Conservation (phyloP, 2,888 invertebrate genomes). For the Polymixis flavicincta region DNA sequence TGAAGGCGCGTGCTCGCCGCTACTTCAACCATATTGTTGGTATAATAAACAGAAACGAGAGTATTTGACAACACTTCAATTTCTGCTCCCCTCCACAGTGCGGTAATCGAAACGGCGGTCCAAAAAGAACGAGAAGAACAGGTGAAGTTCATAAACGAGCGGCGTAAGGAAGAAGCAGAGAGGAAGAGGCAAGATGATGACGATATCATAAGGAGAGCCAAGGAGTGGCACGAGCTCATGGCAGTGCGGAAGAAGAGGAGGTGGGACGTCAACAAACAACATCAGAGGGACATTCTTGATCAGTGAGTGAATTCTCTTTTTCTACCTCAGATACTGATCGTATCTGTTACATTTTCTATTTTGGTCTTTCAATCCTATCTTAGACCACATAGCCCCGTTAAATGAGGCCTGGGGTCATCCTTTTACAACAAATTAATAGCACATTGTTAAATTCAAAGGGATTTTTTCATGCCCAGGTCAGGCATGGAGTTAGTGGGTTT, state of each 20-base stretch:
- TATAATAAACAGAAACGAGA: neutral
- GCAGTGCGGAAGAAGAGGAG: constrained; percentile 71
- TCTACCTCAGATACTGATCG: neutral
- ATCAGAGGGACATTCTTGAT: constrained; percentile 82
- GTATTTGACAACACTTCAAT: neutral
- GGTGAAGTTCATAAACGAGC: constrained; percentile 79
- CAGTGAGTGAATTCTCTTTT: constrained; percentile 76
- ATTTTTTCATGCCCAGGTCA: neutral
- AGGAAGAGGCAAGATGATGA: constrained; percentile 78
- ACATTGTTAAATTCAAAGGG: neutral
- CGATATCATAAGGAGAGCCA: constrained; percentile 77
- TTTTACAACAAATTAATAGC: neutral
- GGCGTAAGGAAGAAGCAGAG: constrained; percentile 76
- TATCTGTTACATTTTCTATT: neutral
- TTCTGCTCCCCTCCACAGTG: constrained; percentile 70
- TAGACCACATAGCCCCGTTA: neutral
- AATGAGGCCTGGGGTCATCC: neutral
- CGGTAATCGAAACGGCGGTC: constrained; percentile 85
- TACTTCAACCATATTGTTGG: too few species aligned
- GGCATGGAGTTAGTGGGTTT: neutral
- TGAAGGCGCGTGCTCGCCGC: too few species aligned
- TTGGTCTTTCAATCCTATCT: neutral
- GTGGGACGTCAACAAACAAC: constrained; percentile 79
- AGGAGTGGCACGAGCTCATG: constrained; percentile 81
- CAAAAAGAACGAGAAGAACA: constrained; percentile 85